Base-by-base conservation (phyloP, 2,113 vertebrate species). In the Nyctereutes procyonoides region DNA sequence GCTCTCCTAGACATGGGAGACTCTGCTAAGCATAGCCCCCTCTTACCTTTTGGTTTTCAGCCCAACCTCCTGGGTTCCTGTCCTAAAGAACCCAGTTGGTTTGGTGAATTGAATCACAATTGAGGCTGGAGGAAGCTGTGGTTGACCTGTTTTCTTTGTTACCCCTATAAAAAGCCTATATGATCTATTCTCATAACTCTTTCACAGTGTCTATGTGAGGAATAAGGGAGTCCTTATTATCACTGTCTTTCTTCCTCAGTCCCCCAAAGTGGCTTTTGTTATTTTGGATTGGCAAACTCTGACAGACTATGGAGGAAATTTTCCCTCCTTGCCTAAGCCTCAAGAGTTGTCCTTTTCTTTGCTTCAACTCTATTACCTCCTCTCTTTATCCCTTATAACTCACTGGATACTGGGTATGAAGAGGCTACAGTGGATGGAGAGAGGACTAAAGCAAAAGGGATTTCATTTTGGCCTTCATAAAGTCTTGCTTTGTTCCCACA, bases 41-140 rank as follows among this genome's bases (percentile, higher is more conserved):
- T 67, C 14, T 43, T 88, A 48, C 30, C 20, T 76, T 88, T 35
- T 35, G 19, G 30, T 80, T 96, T 96, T 53, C 83, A 88, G 60
- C 43, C 12, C n/a, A 80, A 11, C 24, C 51, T 84, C 80, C 88
- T 63, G 73, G 38, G n/a, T 81, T 93, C 43, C 91, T 94, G 48
- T 79, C 95, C 85, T 74, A 48, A 79, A 51, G n/a, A 77, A 7
- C 73, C 88, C 90, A 90, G 1, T 19, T 65, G 56, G 60, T 79
- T 67, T 95, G 80, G 88, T 88, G 30, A 67, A 90, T 4, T 88
- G 43, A 79, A 53, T 65, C 35, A 48, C 60, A 71, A 43, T 15
- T 94, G 74, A 93, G 80, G 16, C 53, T 79, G 10, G 62, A 89
- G 95, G 88, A 96, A 90, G 32, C 56, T 62, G n/a, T 73, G 90